Base-by-base conservation (phyloP, 1,140 invertebrate genomes). In the Cecropterus lyciades region DNA sequence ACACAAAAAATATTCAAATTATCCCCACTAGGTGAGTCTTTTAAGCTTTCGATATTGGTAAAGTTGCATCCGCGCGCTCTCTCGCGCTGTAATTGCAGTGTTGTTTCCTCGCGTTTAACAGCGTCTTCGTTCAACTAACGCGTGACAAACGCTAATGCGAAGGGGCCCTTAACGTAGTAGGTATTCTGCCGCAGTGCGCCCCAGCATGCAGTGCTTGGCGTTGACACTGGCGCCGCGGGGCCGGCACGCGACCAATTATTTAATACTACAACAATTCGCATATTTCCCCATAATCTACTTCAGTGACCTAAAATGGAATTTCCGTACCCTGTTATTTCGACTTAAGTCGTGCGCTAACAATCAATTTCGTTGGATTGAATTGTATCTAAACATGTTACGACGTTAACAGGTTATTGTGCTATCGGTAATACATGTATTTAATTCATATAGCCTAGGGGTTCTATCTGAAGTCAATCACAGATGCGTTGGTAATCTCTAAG, bases 201-300 rank as follows among this genome's bases (percentile, higher is more conserved):
- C 69, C 70, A 57, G 68, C 55, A 69, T 69, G 76, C 76, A 71
- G 75, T 79, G 74, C 70, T 51, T 49, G 48, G 33, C 75, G 80
- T 79, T 79, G 82, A 81, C 84, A 80, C 67, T 56, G 79, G 77
- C 82, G 80, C 76, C 82, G 72, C 67, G 65, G 27, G 68, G 82
- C 69, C 78, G 77, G 69, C 84, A 85, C 82, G 81, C 82, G 73
- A 87, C 69, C 79, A 75, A 81, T 80, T 80, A 77, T 79, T 72
- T 77, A 76, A 76, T 71, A 77, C 69, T 69, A 73, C 72, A 62
- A 72, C 73, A 64, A 73, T 72, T 76, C 73, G 70, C 75, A 70
- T 81, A 79, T 70, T 78, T 79, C 73, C 65, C 67, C 71, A 70
- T 64, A 71, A 62, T 45, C 64, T 63, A 69, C 30, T 68, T 53